Conservation (phyloP, 2,113 vertebrate genomes). For the Melanostigma gelatinosum region DNA sequence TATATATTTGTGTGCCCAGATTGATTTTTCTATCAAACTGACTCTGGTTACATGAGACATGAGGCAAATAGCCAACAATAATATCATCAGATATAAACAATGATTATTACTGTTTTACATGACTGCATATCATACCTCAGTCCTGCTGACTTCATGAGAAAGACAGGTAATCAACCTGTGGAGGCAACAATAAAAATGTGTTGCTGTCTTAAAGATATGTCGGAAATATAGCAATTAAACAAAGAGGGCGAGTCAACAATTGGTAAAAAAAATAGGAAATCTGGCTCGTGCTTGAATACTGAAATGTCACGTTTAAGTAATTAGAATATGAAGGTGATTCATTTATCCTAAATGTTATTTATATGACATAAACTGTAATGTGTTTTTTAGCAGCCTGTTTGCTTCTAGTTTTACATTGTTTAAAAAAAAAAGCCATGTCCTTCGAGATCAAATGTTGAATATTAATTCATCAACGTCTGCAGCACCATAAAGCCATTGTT, state of each 20-base stretch:
- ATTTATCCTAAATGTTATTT: neutral
- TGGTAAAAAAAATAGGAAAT: neutral
- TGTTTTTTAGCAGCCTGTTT: neutral
- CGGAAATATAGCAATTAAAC: neutral
- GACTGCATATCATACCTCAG: neutral
- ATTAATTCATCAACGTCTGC: constrained; percentile 4
- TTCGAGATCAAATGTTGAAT: neutral
- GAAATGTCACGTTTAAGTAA: neutral
- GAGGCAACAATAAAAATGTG: neutral
- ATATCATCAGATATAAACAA: neutral
- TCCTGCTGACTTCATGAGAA: neutral
- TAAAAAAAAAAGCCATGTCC: neutral
- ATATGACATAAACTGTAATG: neutral
- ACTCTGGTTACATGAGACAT: neutral
- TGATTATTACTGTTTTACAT: neutral
- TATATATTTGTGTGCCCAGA: neutral
- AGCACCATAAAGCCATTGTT: neutral
- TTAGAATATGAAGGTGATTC: neutral
- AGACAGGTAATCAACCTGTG: constrained; percentile 5
- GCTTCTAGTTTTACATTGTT: neutral
- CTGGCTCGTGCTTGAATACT: neutral
- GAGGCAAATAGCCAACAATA: neutral
- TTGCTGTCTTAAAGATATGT: constrained; percentile 27
- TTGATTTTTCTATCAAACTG: neutral
- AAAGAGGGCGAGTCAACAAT: neutral